These are phyloP conservation scores for Drosophila anomalata DNA, from an alignment of 2,888 invertebrate genomes.

Conservation along the genomic window DNA sequence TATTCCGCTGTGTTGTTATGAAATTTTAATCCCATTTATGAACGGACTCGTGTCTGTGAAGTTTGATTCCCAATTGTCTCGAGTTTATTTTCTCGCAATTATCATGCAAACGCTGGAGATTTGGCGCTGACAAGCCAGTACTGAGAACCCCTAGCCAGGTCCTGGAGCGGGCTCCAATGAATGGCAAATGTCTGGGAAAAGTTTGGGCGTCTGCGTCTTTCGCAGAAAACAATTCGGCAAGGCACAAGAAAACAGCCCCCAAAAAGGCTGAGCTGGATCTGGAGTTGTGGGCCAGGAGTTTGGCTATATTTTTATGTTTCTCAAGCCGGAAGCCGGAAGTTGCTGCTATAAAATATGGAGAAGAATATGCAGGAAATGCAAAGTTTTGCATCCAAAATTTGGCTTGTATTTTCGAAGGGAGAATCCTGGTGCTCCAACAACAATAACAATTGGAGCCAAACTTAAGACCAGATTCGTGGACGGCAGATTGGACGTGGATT, in stretches of 20 bases:
- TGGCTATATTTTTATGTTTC: slow-evolving; percentile 63
- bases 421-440: slow-evolving; percentile 33
- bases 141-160: background rate
- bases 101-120: slow-evolving; percentile 40
- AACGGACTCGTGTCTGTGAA: slow-evolving; percentile 52
- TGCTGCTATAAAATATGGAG: slow-evolving; percentile 71
- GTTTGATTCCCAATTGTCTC: slow-evolving; percentile 68
- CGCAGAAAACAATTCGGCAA: slow-evolving; percentile 51
- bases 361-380: slow-evolving; percentile 76
- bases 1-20: slow-evolving; percentile 27
- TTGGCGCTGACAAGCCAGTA: slow-evolving; percentile 27
- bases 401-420: slow-evolving; percentile 38
- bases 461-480: slow-evolving; percentile 22
- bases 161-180: slow-evolving; percentile 41
- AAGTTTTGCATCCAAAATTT: slow-evolving; percentile 62
- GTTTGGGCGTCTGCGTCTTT: slow-evolving; percentile 42
- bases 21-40: slow-evolving; percentile 52
- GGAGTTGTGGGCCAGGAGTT: slow-evolving; percentile 30
- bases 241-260: slow-evolving; percentile 48
- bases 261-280: slow-evolving; percentile 38
- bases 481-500: slow-evolving; percentile 39
- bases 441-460: slow-evolving; percentile 22
- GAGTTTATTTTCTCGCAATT: slow-evolving; percentile 58
- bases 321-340: slow-evolving; percentile 74
- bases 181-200: slow-evolving; percentile 57